Base-by-base conservation (phyloP, 2,797 vertebrate species). In the Typhlichthys eigenmanni region DNA sequence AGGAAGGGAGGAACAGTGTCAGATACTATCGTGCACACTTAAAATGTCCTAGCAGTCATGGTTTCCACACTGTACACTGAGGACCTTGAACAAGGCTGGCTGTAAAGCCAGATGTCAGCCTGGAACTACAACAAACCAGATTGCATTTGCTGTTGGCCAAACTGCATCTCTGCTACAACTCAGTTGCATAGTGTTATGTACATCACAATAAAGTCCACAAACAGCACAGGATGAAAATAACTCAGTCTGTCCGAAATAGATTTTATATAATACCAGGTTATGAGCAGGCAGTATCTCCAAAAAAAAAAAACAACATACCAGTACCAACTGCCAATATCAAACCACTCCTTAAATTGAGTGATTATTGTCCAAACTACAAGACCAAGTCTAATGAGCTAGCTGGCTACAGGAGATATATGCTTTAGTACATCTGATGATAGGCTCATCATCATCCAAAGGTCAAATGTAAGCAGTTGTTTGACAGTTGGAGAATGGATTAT, bases 381-480 rank as follows among this genome's bases (percentile, higher is more conserved):
- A 32, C 59, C 9, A 38, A 14, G 59, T 62, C 54, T 13, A 48
- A 72, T 51, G 75, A 2, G 49, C 53, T 43, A 60, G 66, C 53
- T 43, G 58, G 66, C 47, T 58, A 75, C 48, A 69, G 74, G 75
- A 29, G 24, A 69, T n/a, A 12, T 24, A 24, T 61, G 53, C 59
- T 47, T 6, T 29, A 66, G 55, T 68, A 75, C 54, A 48, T 74
- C 62, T 61, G 59, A 74, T 70, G 64, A 60, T 29, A 17, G 56
- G 74, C 72, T 66, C 63, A 58, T 77, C 45, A n/a, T 24, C 71
- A 73, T 81, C 75, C 84, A 87, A 85, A 88, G 85, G 74, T 87
- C 32, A 16, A 19, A 14, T 6, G n/a, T 32, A 54, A 29, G 19
- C 24, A 32, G 6, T 32, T 2, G 29, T 32, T 55, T 58, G 52